Evolutionary conservation across 2,888 invertebrate genomes (phyloP).

Genomic region (Flexamia atlantica): DNA sequence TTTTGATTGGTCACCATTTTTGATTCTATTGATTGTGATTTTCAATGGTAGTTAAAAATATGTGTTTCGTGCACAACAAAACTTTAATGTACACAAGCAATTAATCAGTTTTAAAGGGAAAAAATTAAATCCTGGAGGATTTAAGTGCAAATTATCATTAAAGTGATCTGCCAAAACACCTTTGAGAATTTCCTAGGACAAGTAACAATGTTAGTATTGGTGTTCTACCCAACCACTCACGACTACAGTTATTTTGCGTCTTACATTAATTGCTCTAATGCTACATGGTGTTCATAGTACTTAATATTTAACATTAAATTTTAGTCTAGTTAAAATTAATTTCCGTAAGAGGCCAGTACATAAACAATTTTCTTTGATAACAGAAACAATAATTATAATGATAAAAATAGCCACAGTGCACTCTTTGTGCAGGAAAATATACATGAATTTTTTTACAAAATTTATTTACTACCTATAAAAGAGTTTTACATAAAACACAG

Average conservation of each 20-base stretch:
- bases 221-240: slow-evolving; percentile 43
- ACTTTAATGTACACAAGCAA: no score
- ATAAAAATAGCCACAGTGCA: slow-evolving; percentile 36
- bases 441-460: slow-evolving; percentile 30
- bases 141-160: background rate
- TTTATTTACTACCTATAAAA: slow-evolving; percentile 22
- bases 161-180: slow-evolving; percentile 10
- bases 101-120: no score
- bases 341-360: slow-evolving; percentile 1
- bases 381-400: slow-evolving; percentile 1
- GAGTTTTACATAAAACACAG: slow-evolving; percentile 6
- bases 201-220: slow-evolving; percentile 50
- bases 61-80: no score
- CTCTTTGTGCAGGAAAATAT: slow-evolving; percentile 17
- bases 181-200: slow-evolving; percentile 36
- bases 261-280: slow-evolving; percentile 56
- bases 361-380: background rate
- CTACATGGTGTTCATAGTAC: slow-evolving; percentile 61
- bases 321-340: slow-evolving; percentile 28
- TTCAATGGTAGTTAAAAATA: no score
- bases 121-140: background rate
- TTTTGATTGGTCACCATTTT: no score
- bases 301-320: slow-evolving; percentile 55
- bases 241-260: slow-evolving; percentile 42
- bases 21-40: no score